Conservation (phyloP, 2,888 invertebrate species). For the Gymnosoma rotundatum region DNA sequence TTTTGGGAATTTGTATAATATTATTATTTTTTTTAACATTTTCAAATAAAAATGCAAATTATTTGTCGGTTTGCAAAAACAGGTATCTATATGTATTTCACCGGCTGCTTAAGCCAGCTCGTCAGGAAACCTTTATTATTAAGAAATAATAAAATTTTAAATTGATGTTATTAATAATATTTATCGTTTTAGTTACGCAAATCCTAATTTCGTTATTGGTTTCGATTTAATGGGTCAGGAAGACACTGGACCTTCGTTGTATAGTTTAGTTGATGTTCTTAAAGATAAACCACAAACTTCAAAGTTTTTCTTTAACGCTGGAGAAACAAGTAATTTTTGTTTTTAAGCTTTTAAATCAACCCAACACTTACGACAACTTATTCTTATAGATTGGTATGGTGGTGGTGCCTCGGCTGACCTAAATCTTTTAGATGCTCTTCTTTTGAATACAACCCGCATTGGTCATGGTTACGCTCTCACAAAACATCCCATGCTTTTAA, state of each 20-base stretch:
- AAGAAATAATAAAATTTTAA: too few species aligned
- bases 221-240: constrained; percentile 88
- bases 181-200: constrained; percentile 72
- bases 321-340: constrained; percentile 84
- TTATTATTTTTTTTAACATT: too few species aligned
- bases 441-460: constrained; percentile 80
- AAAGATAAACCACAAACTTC: constrained; percentile 77
- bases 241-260: constrained; percentile 84
- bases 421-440: constrained; percentile 83
- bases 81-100: too few species aligned
- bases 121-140: too few species aligned
- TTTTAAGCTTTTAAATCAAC: background rate
- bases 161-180: background rate
- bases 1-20: too few species aligned
- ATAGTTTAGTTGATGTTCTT: constrained; percentile 75
- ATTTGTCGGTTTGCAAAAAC: too few species aligned
- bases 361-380: background rate
- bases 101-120: too few species aligned
- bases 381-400: constrained; percentile 83
- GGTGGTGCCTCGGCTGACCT: constrained; percentile 83
- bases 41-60: too few species aligned
- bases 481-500: constrained; percentile 81
- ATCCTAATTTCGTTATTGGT: constrained; percentile 85
- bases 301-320: constrained; percentile 86
- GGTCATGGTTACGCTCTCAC: constrained; percentile 81